A percentile compares a stretch with the other conserved stretches of the same genome.
phyloP scores from a whole-genome alignment of 2,113 vertebrate genomes.

The Cryptotis parvus region DNA sequence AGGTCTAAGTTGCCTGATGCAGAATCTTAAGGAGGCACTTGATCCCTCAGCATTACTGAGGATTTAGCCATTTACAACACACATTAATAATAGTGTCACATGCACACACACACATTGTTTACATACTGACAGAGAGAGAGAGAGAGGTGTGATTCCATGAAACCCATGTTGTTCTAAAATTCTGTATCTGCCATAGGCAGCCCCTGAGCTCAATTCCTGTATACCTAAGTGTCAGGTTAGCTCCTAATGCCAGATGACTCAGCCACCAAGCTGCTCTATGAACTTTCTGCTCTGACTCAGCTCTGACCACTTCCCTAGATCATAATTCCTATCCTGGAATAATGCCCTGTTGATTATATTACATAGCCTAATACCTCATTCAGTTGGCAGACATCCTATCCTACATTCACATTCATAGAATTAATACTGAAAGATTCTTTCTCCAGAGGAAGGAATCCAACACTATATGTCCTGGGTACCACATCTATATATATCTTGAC shows the following conservation, averaged over 20 bases:
- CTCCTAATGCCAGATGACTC: neutral
- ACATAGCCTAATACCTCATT: neutral
- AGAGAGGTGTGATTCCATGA: neutral
- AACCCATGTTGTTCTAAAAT: neutral
- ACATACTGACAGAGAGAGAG: no score
- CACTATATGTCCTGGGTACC: neutral
- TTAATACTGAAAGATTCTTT: neutral
- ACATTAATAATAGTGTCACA: no score
- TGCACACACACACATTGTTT: no score
- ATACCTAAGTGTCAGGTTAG: neutral
- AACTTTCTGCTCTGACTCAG: neutral
- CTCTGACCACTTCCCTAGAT: neutral
- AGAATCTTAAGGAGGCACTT: no score
- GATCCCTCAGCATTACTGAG: no score
- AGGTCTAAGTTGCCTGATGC: no score
- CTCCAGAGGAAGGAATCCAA: neutral
- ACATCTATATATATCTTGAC: neutral
- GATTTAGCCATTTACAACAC: no score
- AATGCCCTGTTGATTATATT: neutral
- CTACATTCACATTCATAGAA: neutral
- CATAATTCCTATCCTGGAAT: neutral
- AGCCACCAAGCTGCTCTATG: neutral
- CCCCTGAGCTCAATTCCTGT: neutral
- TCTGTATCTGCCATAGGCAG: neutral
- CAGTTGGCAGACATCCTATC: neutral